phyloP scores from a whole-genome alignment of 2,888 invertebrate species.

The Leucania comma region DNA sequence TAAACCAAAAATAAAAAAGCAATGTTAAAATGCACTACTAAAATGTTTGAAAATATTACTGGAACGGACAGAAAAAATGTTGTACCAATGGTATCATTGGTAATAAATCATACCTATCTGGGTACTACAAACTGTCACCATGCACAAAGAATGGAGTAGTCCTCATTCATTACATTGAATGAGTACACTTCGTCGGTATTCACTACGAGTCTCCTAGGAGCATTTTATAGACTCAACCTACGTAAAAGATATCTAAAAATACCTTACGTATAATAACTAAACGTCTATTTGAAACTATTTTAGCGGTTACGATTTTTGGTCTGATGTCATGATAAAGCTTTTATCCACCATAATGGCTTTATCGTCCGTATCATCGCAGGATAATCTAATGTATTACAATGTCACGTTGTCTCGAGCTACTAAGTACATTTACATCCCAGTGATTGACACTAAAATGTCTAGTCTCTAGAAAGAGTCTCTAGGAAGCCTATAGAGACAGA shows the following conservation, averaged over 20 bases:
- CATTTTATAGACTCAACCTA: slow-evolving; percentile 18
- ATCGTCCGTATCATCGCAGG: background rate
- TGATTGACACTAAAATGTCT: too few species aligned
- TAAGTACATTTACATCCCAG: background rate
- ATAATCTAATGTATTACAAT: background rate
- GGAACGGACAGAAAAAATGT: background rate
- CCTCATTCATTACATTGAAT: slow-evolving; percentile 22
- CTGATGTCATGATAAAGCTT: background rate
- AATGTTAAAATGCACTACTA: too few species aligned
- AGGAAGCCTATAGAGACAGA: too few species aligned
- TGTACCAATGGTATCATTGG: slow-evolving; percentile 26
- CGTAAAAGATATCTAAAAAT: slow-evolving; percentile 17
- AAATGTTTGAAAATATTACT: slow-evolving; percentile 3
- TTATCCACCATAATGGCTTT: background rate
- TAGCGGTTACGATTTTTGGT: background rate
- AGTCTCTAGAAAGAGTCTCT: too few species aligned
- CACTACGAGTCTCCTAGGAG: slow-evolving; percentile 3
- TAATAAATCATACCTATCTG: slow-evolving; percentile 46
- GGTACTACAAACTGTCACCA: slow-evolving; percentile 25
- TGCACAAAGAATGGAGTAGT: slow-evolving; percentile 25
- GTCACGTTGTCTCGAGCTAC: too few species aligned
- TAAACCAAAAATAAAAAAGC: too few species aligned
- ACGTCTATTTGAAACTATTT: background rate
- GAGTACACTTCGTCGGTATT: slow-evolving; percentile 6
- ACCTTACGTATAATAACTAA: background rate